Evolutionary conservation across 2,113 vertebrate species (phyloP).

Genomic region (Carlito syrichta): DNA sequence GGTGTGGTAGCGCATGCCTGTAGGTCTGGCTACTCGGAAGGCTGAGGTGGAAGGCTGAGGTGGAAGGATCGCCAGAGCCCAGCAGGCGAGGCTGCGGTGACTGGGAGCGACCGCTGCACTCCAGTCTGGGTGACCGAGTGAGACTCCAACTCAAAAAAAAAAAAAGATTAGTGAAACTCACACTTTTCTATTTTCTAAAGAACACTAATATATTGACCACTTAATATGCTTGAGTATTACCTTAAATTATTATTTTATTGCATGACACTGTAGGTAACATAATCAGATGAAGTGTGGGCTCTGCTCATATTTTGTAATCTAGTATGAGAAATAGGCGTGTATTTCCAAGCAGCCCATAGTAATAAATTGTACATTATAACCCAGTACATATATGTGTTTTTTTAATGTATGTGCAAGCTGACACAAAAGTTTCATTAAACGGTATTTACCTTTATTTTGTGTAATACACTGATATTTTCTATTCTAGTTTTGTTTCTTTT

Average conservation of each 20-base stretch:
- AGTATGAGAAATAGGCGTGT: background rate
- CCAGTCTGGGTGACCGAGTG: no score
- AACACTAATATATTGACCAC: background rate
- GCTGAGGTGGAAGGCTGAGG: no score
- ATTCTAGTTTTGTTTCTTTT: background rate
- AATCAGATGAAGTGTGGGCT: background rate
- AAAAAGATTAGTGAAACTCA: background rate
- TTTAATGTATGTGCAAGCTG: background rate
- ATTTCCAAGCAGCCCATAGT: background rate
- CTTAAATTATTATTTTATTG: background rate
- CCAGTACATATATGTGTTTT: background rate
- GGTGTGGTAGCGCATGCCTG: no score
- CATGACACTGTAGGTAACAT: background rate
- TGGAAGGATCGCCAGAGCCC: no score
- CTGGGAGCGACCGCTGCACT: no score
- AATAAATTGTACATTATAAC: background rate
- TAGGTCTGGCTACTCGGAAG: no score
- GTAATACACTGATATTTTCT: background rate
- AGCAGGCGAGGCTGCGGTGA: no score
- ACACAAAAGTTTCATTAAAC: background rate
- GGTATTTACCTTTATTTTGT: background rate
- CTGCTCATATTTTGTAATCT: background rate
- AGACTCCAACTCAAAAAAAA: no score
- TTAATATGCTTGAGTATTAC: background rate
- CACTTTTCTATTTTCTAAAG: background rate